Conservation (phyloP, 92 coral and sea anemone genomes). For the Zoanthus sansibaricus region DNA sequence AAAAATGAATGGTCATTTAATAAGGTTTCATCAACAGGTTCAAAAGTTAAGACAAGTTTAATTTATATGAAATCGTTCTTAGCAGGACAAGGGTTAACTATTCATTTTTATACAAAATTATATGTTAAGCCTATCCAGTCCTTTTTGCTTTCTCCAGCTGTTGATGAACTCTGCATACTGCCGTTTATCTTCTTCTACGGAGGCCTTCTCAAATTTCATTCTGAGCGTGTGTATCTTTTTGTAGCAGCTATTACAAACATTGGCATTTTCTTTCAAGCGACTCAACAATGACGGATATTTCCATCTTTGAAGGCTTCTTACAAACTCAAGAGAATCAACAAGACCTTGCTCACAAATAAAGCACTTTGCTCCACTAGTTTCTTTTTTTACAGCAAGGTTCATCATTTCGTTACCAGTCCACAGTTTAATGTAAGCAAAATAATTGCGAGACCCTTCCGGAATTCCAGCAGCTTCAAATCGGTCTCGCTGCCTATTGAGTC, state of each 20-base stretch:
- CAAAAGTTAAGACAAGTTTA: too few species aligned
- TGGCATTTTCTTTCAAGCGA: constrained; percentile 52
- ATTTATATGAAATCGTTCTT: too few species aligned
- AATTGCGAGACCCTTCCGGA: constrained; percentile 76
- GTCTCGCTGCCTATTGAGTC: constrained; percentile 81
- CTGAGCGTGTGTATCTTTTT: constrained; percentile 72
- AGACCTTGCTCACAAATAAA: constrained; percentile 78
- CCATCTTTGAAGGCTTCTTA: constrained; percentile 65
- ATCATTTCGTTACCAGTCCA: constrained; percentile 71
- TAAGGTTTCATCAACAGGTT: too few species aligned
- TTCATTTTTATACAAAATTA: background rate
- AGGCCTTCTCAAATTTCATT: constrained; percentile 70
- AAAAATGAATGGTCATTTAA: too few species aligned
- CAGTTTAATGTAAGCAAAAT: constrained; percentile 77
- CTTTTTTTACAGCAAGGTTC: constrained; percentile 25
- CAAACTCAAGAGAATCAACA: constrained; percentile 41
- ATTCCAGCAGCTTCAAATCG: constrained; percentile 72
- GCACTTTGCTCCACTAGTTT: constrained; percentile 40
- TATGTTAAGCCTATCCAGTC: constrained; percentile 72
- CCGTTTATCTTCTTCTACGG: constrained; percentile 69
- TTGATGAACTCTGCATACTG: constrained; percentile 78
- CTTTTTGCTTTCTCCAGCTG: constrained; percentile 85
- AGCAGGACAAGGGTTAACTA: too few species aligned
- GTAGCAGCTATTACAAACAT: constrained; percentile 71
- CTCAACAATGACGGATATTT: constrained; percentile 74